Evolutionary conservation across 2,888 invertebrate genomes (phyloP).

Genomic region (Dyspetes luteomarginatus): DNA sequence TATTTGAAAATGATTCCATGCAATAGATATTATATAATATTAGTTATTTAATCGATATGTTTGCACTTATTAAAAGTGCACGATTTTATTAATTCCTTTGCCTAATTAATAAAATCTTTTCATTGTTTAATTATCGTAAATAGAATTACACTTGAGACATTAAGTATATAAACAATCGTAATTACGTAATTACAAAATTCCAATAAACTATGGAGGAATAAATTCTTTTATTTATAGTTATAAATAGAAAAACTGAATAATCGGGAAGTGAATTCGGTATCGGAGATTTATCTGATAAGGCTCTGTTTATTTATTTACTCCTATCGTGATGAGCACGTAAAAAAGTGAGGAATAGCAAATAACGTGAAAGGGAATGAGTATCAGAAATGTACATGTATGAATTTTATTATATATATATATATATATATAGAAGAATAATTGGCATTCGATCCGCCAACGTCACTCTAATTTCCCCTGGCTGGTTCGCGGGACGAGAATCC

Average conservation of each 20-base stretch:
- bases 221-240: background rate
- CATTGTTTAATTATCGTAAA: too few species aligned
- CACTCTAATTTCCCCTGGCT: conserved; percentile 65
- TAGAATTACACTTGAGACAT: too few species aligned
- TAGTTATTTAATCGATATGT: too few species aligned
- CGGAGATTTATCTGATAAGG: conserved; percentile 39
- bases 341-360: conserved; percentile 13
- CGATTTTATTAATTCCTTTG: too few species aligned
- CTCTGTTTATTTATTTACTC: conserved; percentile 40
- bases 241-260: background rate
- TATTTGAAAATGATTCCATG: too few species aligned
- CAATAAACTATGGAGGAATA: background rate
- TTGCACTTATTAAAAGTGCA: too few species aligned
- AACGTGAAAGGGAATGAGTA: conserved; percentile 18
- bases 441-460: conserved; percentile 62
- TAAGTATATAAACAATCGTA: too few species aligned
- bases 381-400: background rate
- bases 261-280: background rate
- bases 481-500: background rate
- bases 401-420: background rate
- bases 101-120: too few species aligned
- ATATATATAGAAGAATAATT: conserved; percentile 49
- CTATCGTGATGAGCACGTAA: conserved; percentile 6
- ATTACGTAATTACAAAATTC: too few species aligned
- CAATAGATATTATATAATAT: too few species aligned